A percentile compares a stretch with the other conserved stretches of the same genome.
Conservation (phyloP, 1,140 invertebrate genomes). For the Bradynema listronoti region DNA sequence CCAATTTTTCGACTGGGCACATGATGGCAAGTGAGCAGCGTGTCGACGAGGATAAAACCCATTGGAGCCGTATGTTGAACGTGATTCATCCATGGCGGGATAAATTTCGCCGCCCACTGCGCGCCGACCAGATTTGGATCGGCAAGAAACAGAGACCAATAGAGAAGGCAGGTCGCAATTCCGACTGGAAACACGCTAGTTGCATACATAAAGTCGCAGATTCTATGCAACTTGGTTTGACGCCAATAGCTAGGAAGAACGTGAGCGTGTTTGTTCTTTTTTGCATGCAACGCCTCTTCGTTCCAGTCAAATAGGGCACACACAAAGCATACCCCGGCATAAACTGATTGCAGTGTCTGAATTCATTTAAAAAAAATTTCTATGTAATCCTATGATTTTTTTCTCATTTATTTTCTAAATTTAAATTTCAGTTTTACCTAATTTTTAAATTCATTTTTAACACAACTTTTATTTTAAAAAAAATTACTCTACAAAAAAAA, state of each 20-base stretch:
- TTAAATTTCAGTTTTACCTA: no score
- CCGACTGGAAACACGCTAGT: conserved; percentile 47
- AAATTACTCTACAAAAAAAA: neutral
- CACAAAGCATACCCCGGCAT: conserved; percentile 43
- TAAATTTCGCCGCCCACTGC: conserved; percentile 27
- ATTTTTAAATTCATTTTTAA: no score
- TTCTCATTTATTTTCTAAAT: no score
- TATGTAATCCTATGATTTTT: neutral
- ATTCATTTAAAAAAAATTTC: conserved; percentile 1
- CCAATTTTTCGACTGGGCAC: conserved; percentile 48
- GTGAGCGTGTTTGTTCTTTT: conserved; percentile 16
- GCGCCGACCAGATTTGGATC: conserved; percentile 44
- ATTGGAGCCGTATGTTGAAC: conserved; percentile 58
- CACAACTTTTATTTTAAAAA: neutral
- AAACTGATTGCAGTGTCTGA: conserved; percentile 64
- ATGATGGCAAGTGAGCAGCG: conserved; percentile 58
- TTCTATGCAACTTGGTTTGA: conserved; percentile 35
- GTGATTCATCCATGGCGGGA: conserved; percentile 42
- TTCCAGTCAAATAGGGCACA: conserved; percentile 48
- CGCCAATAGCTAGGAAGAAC: conserved; percentile 49
- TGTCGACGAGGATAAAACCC: conserved; percentile 58
- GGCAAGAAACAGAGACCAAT: conserved; percentile 33
- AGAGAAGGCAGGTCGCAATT: conserved; percentile 33
- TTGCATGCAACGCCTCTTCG: conserved; percentile 28
- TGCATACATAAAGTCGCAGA: conserved; percentile 49